These are phyloP conservation scores for Strix uralensis DNA, from an alignment of 2,113 vertebrate species.

Conservation along the genomic window DNA sequence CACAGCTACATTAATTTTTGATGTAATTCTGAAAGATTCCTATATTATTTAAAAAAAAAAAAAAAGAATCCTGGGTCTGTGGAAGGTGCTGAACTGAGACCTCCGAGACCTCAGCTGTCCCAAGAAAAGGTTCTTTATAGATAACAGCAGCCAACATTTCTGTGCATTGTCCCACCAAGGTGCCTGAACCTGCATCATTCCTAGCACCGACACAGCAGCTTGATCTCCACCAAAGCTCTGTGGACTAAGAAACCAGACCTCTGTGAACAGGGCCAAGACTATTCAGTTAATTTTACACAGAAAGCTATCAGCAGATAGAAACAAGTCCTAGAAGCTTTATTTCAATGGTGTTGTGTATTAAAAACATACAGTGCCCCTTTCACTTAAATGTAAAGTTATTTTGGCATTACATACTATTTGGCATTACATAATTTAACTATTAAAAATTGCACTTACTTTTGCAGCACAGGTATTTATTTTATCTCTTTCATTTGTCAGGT, in stretches of 20 bases:
- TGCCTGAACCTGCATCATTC: neutral
- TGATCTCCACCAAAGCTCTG: neutral
- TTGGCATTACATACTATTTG: neutral
- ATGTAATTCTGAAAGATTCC: neutral
- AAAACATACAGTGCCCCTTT: neutral
- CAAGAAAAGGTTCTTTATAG: neutral
- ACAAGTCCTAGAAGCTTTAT: neutral
- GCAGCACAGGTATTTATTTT: slow-evolving; percentile 12
- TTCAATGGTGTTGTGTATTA: neutral
- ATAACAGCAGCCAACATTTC: neutral
- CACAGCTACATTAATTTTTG: neutral
- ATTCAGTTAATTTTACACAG: neutral
- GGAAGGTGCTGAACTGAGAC: neutral
- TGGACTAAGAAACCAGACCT: neutral
- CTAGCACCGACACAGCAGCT: neutral
- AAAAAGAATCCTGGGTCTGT: neutral
- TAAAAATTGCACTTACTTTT: neutral
- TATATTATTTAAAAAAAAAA: neutral
- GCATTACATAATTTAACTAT: neutral
- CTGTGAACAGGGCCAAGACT: neutral
- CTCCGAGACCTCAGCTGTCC: neutral
- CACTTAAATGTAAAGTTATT: neutral
- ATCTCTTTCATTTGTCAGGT: slow-evolving; percentile 18
- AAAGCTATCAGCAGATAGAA: neutral
- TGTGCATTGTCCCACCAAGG: neutral